Evolutionary conservation across 92 coral and sea anemone genomes (phyloP).

Genomic region (Palythoa caribaeorum): DNA sequence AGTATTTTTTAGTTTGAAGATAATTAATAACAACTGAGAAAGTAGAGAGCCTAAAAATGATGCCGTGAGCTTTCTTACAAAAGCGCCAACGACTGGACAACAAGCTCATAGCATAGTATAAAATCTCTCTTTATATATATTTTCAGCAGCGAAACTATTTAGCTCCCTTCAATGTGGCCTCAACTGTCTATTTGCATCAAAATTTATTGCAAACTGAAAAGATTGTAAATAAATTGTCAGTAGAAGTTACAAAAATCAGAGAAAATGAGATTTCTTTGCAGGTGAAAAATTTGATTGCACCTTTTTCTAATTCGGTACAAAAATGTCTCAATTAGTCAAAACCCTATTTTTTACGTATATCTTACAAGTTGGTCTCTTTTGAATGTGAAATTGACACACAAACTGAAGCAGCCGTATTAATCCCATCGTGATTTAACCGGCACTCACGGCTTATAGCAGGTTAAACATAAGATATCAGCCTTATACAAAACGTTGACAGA

Average conservation of each 20-base stretch:
- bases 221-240: neutral
- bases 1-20: neutral
- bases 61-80: neutral
- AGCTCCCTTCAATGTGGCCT: neutral
- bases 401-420: neutral
- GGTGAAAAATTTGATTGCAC: neutral
- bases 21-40: neutral
- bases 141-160: neutral
- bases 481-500: constrained; percentile 27
- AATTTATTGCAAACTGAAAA: neutral
- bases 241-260: neutral
- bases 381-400: neutral
- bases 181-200: neutral
- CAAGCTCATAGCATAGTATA: neutral
- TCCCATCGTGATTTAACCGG: constrained; percentile 9
- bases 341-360: neutral
- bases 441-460: constrained; percentile 16
- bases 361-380: neutral
- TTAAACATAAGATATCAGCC: constrained; percentile 33
- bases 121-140: neutral
- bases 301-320: neutral
- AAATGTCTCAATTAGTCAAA: neutral
- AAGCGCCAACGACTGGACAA: neutral
- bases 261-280: neutral
- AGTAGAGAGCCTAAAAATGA: neutral